Evolutionary conservation across 2,888 invertebrate species (phyloP).

Genomic region (Epirrhoe alternata): DNA sequence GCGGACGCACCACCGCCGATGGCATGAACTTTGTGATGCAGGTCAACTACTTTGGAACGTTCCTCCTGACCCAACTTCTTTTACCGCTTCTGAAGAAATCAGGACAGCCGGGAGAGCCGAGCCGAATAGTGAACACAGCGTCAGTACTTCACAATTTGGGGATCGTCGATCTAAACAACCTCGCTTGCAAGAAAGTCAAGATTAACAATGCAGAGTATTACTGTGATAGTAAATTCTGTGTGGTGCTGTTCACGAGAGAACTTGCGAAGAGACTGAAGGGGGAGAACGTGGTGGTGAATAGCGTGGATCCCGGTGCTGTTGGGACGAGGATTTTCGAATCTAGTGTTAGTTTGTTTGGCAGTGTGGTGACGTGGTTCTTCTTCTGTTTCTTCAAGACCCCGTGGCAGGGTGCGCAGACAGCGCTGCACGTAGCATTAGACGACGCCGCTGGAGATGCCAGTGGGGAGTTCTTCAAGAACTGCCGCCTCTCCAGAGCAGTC

Average conservation of each 20-base stretch:
- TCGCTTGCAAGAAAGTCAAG: slow-evolving; percentile 67
- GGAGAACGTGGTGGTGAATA: slow-evolving; percentile 89
- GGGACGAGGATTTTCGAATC: slow-evolving; percentile 89
- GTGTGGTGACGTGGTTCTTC: slow-evolving; percentile 80
- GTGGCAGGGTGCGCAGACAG: slow-evolving; percentile 91
- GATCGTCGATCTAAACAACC: slow-evolving; percentile 86
- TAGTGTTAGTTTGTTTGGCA: slow-evolving; percentile 67
- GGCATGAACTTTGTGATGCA: slow-evolving; percentile 94
- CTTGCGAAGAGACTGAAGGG: slow-evolving; percentile 86
- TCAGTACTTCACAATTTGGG: slow-evolving; percentile 89
- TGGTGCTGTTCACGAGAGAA: slow-evolving; percentile 88
- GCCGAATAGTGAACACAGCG: slow-evolving; percentile 90
- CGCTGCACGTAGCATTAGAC: slow-evolving; percentile 88
- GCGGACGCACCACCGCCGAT: slow-evolving; percentile 86
- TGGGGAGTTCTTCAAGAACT: slow-evolving; percentile 91
- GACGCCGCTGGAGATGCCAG: slow-evolving; percentile 86
- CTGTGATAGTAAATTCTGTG: slow-evolving; percentile 87
- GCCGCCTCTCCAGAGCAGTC: slow-evolving; percentile 82
- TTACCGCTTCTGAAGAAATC: slow-evolving; percentile 89
- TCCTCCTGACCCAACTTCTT: slow-evolving; percentile 94
- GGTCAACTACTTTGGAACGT: slow-evolving; percentile 96
- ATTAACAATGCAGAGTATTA: slow-evolving; percentile 73
- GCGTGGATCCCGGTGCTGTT: slow-evolving; percentile 93
- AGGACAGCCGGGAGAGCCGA: slow-evolving; percentile 79
- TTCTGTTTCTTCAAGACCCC: slow-evolving; percentile 87